These are phyloP conservation scores for Eupristina koningsbergeri DNA, from an alignment of 1,140 invertebrate species.

Conservation along the genomic window DNA sequence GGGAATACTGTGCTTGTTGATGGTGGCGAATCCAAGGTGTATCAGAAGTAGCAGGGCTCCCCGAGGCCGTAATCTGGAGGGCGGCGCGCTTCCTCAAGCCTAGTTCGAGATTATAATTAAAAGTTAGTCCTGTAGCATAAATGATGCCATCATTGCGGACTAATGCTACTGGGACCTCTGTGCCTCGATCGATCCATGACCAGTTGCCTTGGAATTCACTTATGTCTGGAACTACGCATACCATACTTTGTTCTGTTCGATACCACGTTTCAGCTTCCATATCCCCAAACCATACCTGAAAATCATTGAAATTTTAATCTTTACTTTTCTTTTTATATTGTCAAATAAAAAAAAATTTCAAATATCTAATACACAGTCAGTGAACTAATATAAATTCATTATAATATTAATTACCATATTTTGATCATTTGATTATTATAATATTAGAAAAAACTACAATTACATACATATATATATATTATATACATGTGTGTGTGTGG, in stretches of 20 bases:
- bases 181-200: constrained; percentile 91
- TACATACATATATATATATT: too few relatives aligned
- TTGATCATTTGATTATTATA: too few relatives aligned
- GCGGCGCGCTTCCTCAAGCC: constrained; percentile 80
- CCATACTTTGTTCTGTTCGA: constrained; percentile 92
- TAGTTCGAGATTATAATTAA: constrained; percentile 96
- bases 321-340: too few relatives aligned
- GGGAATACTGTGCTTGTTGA: constrained; percentile 62
- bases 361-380: too few relatives aligned
- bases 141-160: constrained; percentile 98
- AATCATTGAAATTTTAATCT: background rate
- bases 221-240: constrained; percentile 97
- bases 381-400: too few relatives aligned
- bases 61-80: background rate
- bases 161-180: constrained; percentile 94
- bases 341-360: too few relatives aligned
- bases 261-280: constrained; percentile 99
- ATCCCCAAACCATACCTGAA: constrained; percentile 94
- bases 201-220: constrained; percentile 94
- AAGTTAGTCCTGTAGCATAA: constrained; percentile 96
- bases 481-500: too few relatives aligned
- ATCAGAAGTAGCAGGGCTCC: constrained; percentile 62
- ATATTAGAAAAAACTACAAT: too few relatives aligned
- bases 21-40: constrained; percentile 74
- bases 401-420: too few relatives aligned